phyloP scores from a whole-genome alignment of 2,888 invertebrate species.

The Halictus ligatus region DNA sequence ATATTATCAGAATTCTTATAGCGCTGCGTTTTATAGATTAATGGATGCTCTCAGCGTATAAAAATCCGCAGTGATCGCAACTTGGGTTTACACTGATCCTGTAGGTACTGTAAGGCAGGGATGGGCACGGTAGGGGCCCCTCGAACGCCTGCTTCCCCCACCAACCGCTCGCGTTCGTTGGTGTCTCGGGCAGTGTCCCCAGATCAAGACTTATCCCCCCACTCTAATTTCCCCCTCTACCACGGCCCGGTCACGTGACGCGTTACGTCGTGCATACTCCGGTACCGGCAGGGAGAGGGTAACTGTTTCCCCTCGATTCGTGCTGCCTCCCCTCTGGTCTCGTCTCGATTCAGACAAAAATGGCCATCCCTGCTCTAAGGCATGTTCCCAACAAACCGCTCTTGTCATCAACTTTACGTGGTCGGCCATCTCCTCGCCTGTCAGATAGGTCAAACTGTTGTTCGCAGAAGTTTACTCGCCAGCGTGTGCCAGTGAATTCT shows the following conservation, averaged over 20 bases:
- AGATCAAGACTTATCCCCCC: no score
- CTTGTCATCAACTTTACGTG: slow-evolving; percentile 11
- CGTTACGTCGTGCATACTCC: no score
- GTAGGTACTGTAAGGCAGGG: neutral
- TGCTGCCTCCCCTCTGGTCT: no score
- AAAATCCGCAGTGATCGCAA: neutral
- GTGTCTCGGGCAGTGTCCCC: no score
- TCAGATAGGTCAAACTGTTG: slow-evolving; percentile 14
- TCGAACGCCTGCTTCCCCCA: no score
- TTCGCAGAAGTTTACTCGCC: neutral
- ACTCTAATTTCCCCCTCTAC: no score
- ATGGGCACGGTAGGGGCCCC: no score
- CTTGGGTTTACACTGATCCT: neutral
- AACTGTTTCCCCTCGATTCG: no score
- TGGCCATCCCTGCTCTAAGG: neutral
- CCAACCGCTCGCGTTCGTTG: no score
- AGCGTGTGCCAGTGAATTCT: neutral
- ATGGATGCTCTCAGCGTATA: neutral
- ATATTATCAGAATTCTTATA: neutral
- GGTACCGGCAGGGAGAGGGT: no score
- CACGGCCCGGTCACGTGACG: no score
- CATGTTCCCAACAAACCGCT: neutral
- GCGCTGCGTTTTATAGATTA: neutral
- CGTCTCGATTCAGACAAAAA: no score
- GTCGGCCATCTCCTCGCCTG: slow-evolving; percentile 3